Conservation (phyloP, 2,113 vertebrate species). For the Girardinichthys multiradiatus region DNA sequence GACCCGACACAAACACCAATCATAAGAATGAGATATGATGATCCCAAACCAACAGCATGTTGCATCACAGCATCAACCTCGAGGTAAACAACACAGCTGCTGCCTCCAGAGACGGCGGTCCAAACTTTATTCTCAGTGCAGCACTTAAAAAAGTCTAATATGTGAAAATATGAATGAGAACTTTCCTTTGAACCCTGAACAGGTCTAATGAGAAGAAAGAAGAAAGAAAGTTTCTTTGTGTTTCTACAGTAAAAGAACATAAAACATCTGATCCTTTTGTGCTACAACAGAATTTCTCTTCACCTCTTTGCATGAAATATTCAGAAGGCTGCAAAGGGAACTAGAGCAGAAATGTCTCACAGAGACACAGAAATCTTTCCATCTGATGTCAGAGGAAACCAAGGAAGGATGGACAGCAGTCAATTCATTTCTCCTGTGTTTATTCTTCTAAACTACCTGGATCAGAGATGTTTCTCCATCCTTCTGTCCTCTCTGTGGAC, state of each 20-base stretch:
- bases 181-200: not conserved
- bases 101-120: slow-evolving; percentile 5
- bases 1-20: slow-evolving; percentile 5
- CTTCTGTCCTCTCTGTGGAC: no score
- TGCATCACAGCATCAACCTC: slow-evolving; percentile 47
- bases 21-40: slow-evolving; percentile 12
- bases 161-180: not conserved
- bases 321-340: no score
- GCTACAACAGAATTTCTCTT: slow-evolving; percentile 31
- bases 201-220: not conserved
- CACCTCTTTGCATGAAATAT: no score
- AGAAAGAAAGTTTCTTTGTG: slow-evolving; percentile 6
- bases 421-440: no score
- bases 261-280: slow-evolving; percentile 20
- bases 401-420: no score
- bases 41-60: slow-evolving; percentile 36
- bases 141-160: not conserved
- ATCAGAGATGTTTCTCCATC: no score
- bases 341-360: no score
- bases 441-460: no score
- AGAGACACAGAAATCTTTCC: no score
- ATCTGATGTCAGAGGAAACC: no score
- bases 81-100: slow-evolving; percentile 1
- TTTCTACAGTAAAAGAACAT: slow-evolving; percentile 9
- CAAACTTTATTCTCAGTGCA: not conserved